Conservation (phyloP, 1,140 invertebrate genomes). For the Leguminivora glycinivorella region DNA sequence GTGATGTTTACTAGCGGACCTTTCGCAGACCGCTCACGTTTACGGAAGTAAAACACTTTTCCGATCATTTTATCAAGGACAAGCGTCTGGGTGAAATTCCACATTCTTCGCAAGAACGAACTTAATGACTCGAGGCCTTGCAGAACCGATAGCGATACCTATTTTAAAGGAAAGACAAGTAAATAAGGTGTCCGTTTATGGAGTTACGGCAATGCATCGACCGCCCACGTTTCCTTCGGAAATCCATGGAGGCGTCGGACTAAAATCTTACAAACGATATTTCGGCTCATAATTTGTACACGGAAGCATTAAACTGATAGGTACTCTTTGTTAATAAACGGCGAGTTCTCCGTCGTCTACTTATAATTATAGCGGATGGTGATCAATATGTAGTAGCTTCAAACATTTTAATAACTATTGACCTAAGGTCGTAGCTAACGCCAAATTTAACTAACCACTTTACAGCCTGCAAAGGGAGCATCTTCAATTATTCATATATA, state of each 20-base stretch:
- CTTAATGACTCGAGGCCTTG: conserved; percentile 55
- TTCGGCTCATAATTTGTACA: conserved; percentile 62
- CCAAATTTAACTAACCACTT: neutral
- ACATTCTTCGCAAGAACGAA: conserved; percentile 43
- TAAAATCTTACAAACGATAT: conserved; percentile 64
- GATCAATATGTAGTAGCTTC: neutral
- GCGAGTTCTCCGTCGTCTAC: neutral
- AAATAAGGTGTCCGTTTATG: conserved; percentile 66
- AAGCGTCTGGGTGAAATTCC: conserved; percentile 26
- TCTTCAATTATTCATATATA: neutral
- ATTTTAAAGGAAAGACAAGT: conserved; percentile 67
- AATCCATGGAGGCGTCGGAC: conserved; percentile 59
- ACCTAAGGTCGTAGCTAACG: no score
- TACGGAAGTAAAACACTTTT: conserved; percentile 44
- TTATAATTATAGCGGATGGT: neutral
- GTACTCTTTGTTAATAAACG: conserved; percentile 47
- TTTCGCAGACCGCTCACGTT: conserved; percentile 40
- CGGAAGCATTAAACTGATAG: conserved; percentile 65
- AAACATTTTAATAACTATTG: neutral
- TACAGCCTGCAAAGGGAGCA: neutral
- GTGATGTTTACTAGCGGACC: conserved; percentile 37
- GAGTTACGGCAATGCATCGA: conserved; percentile 62
- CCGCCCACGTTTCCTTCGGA: conserved; percentile 63
- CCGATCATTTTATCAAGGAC: conserved; percentile 47
- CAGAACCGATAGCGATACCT: conserved; percentile 53